phyloP scores from a whole-genome alignment of 1,140 invertebrate genomes.

The Aphelenchoides besseyi region DNA sequence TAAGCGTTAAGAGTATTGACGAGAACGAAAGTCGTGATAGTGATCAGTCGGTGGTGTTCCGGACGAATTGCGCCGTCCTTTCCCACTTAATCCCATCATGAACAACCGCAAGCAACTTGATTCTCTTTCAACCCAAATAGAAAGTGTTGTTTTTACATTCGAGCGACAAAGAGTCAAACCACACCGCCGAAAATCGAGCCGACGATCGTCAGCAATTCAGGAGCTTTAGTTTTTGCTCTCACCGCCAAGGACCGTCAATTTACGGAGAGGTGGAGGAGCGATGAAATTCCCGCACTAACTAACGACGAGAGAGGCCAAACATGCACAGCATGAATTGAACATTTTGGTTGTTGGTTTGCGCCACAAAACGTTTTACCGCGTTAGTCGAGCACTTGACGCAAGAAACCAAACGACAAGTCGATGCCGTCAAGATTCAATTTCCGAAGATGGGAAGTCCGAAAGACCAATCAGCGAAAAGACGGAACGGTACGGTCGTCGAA shows the following conservation, averaged over 20 bases:
- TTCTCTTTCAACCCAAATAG: not conserved
- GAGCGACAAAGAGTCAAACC: not conserved
- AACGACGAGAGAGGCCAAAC: conserved; percentile 1
- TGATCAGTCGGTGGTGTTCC: not conserved
- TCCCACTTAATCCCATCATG: not conserved
- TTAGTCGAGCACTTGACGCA: not conserved
- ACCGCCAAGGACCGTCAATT: conserved; percentile 2
- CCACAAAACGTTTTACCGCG: not conserved
- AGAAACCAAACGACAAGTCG: not conserved
- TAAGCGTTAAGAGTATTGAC: not conserved
- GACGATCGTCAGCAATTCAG: not conserved
- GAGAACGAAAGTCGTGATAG: not conserved
- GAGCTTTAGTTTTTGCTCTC: not conserved
- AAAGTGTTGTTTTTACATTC: not conserved
- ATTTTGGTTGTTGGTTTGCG: not conserved
- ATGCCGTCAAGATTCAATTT: conserved; percentile 1
- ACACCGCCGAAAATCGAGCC: not conserved
- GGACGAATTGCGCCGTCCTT: not conserved
- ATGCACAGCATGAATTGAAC: not conserved
- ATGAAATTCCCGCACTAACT: not conserved
- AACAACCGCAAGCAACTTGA: not conserved
- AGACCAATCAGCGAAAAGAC: not conserved
- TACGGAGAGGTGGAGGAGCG: not conserved
- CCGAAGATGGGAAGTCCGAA: not conserved
- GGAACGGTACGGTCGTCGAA: no score